A percentile compares a stretch with the other conserved stretches of the same genome.
phyloP scores from a whole-genome alignment of 2,797 vertebrate genomes.

The Brachyrhaphis roseni region DNA sequence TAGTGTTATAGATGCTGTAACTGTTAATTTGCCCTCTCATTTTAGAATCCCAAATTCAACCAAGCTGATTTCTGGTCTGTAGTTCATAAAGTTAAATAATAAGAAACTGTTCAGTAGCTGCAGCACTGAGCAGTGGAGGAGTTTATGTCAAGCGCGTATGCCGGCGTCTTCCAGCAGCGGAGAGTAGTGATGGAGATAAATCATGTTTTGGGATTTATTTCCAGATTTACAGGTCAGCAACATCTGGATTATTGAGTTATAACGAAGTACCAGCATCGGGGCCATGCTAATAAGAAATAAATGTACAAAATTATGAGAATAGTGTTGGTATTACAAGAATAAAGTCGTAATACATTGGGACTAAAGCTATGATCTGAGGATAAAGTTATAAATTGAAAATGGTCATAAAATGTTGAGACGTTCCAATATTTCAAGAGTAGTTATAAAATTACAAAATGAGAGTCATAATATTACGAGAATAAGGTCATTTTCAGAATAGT shows the following conservation, averaged over 20 bases:
- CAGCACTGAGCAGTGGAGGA: conserved; percentile 30
- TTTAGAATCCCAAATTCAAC: conserved; percentile 18
- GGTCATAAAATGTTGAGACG: too few species aligned
- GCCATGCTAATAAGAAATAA: too few species aligned
- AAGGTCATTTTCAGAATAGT: too few species aligned
- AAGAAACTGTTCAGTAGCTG: background rate
- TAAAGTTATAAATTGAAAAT: too few species aligned
- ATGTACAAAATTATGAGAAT: too few species aligned
- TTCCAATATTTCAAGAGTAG: too few species aligned
- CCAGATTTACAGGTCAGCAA: conserved; percentile 8
- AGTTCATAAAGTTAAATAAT: background rate
- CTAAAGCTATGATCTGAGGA: too few species aligned
- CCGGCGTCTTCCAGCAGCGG: conserved; percentile 1
- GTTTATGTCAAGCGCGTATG: background rate
- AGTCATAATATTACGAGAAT: too few species aligned
- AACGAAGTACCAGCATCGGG: too few species aligned
- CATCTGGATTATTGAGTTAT: conserved; percentile 48
- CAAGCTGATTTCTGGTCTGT: background rate
- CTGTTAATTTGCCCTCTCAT: background rate
- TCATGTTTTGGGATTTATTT: background rate
- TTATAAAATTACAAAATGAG: too few species aligned
- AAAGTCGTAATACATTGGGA: too few species aligned
- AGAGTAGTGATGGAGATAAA: conserved; percentile 3
- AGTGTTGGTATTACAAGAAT: too few species aligned
- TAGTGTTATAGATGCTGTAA: background rate